Conservation (phyloP, 1,140 invertebrate genomes). For the Drosophila melanogaster region Release_6_plus_ISO1_MT NT_033779.5:19855501-19856000, state of each 20-base stretch:
- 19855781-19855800: slow-evolving; percentile 49
- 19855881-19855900: not conserved
- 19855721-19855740: slow-evolving; percentile 24
- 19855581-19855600: slow-evolving; percentile 83
- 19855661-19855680: slow-evolving; percentile 83
- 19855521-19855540: slow-evolving; percentile 3
- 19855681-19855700: slow-evolving; percentile 80
- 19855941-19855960: no score
- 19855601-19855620: slow-evolving; percentile 42
- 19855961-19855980: no score
- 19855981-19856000: not conserved
- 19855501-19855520: slow-evolving; percentile 7
- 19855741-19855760: slow-evolving; percentile 73
- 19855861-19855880: slow-evolving; percentile 3
- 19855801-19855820: slow-evolving; percentile 49
- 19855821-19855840: slow-evolving; percentile 70
- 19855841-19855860: slow-evolving; percentile 52
- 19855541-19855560: slow-evolving; percentile 72
- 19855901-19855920: not conserved
- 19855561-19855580: slow-evolving; percentile 71
- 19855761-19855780: slow-evolving; percentile 41
- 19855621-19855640: slow-evolving; percentile 69
- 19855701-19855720: slow-evolving; percentile 47
- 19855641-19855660: slow-evolving; percentile 66
- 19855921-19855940: no score